Conservation (phyloP, 2,888 invertebrate species). For the Tenthredo mesomela region DNA sequence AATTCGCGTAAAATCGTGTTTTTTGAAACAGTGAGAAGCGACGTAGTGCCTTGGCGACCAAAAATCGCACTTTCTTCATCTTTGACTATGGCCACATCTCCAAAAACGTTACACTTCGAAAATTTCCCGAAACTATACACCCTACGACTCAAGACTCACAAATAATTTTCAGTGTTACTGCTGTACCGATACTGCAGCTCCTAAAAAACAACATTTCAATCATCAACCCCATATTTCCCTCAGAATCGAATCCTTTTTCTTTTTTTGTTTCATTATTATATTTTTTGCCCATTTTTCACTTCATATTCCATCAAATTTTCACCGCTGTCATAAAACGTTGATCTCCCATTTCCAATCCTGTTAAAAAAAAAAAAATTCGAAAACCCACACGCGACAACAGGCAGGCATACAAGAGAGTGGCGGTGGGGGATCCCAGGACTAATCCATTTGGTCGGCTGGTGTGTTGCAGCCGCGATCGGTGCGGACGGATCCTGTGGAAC, state of each 20-base stretch:
- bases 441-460: constrained; percentile 70
- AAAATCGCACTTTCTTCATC: not conserved
- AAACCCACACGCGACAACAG: not conserved
- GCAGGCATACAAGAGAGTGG: constrained; percentile 46
- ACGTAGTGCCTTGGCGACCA: not conserved
- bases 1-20: no score
- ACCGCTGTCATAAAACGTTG: not conserved
- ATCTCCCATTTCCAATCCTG: not conserved
- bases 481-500: constrained; percentile 53
- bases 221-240: no score
- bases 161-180: not conserved
- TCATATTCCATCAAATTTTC: not conserved
- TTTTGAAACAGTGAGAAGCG: no score
- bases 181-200: no score
- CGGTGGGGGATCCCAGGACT: constrained; percentile 58
- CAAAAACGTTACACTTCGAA: not conserved
- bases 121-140: not conserved
- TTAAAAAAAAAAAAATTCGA: not conserved
- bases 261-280: no score
- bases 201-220: no score
- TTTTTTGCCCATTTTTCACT: not conserved
- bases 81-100: not conserved
- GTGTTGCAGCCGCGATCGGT: constrained; percentile 66
- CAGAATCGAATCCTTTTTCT: no score
- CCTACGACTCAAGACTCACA: not conserved